phyloP scores from a whole-genome alignment of 35 echinoderm and acorn worm genomes.

The Diadema setosum region DNA sequence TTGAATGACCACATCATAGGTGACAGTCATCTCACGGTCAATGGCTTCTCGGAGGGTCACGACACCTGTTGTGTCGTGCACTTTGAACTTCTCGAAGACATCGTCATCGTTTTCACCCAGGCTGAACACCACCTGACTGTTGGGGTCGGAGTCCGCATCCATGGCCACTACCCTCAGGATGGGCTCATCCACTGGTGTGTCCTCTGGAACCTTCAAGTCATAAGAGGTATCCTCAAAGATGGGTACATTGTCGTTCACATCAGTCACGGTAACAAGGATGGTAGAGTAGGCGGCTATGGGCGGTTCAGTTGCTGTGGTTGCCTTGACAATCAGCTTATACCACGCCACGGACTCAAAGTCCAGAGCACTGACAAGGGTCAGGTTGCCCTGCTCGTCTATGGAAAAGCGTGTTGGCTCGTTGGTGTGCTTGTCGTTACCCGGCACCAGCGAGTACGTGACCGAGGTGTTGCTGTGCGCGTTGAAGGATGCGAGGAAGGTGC shows the following conservation, averaged over 20 bases:
- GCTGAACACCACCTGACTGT: constrained; percentile 53
- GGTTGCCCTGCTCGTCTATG: constrained; percentile 62
- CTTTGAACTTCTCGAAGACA: constrained; percentile 56
- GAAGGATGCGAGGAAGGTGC: constrained; percentile 63
- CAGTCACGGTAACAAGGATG: constrained; percentile 64
- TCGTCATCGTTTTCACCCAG: constrained; percentile 50
- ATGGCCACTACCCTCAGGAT: constrained; percentile 77
- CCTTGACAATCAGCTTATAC: constrained; percentile 84
- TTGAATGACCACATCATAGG: constrained; percentile 47
- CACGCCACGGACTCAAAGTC: constrained; percentile 79
- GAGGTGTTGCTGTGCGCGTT: constrained; percentile 31
- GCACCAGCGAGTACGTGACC: constrained; percentile 60
- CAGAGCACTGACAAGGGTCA: constrained; percentile 64
- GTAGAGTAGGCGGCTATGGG: constrained; percentile 50
- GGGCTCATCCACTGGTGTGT: constrained; percentile 30
- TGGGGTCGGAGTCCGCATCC: constrained; percentile 56
- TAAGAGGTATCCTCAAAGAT: constrained; percentile 71
- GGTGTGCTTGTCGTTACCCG: constrained; percentile 69
- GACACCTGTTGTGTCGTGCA: constrained; percentile 54
- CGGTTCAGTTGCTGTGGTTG: constrained; percentile 33
- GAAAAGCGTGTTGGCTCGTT: constrained; percentile 77
- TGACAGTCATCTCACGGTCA: constrained; percentile 66
- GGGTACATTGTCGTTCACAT: constrained; percentile 89
- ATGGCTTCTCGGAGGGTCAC: constrained; percentile 48
- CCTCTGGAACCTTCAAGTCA: constrained; percentile 62